Evolutionary conservation across 2,113 vertebrate genomes (phyloP), one percentile per base, ranked within the genome.

Genomic region (Phalacrocorax carbo): DNA sequence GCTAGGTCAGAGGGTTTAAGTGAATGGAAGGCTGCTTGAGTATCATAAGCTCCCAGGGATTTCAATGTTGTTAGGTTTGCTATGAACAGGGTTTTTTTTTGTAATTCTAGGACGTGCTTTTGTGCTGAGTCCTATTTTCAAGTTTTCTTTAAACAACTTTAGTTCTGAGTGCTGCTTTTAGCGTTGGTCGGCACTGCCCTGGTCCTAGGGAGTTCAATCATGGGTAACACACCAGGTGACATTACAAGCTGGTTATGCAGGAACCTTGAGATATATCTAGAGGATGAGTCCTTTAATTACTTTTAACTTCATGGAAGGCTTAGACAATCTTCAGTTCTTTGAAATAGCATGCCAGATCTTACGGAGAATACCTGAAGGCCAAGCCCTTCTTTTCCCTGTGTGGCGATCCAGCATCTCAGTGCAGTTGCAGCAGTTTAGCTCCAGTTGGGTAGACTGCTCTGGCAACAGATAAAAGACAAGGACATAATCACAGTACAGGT

Each of bases 1-100:
- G 62, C 69, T 94, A n/a, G 96, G 95, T 94, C 92, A 85, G 79
- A 82, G 44, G 58, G 51, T 92, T 90, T 85, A 78, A 92, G 55
- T 78, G 83, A 82, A 84, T 57, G 48, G 36, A 89, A 93, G 57
- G 83, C 62, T 91, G 30, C 71, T 78, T 81, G 68, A 49, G 36
- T 82, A 42, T 90, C n/a, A 42, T 48, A 80, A 93, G 32, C 75
- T 95, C n/a, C 27, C 13, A 44, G 70, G 55, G 54, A 54, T 80
- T 91, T 96, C 65, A 49, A 0, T 80, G 46, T 85, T 93, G 49
- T 93, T 90, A 88, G 49, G 34, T 79, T 93, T 88, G 34, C 60
- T 76, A 23, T 62, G 86, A 80, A 51, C 25, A 36, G 55, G 27
- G 4, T 5, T 38, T 10, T 13, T 13, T 71, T 58, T 51, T 38